Conservation (phyloP, 1,140 invertebrate species). For the Sogatella furcifera region DNA sequence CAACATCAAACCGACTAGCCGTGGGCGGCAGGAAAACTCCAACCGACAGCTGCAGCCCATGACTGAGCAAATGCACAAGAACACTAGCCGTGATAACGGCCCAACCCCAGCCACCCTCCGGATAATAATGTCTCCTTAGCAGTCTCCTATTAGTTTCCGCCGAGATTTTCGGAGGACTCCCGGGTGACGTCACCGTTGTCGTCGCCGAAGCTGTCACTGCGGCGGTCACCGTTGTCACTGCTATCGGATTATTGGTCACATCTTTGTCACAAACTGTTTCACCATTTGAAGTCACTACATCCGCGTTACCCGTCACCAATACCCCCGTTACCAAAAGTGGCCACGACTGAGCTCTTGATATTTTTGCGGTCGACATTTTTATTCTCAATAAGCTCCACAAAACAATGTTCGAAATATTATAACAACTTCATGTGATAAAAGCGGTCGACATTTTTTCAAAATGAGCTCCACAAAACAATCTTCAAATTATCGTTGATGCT, state of each 20-base stretch:
- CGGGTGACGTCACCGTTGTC: not conserved
- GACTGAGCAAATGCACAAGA: slow-evolving; percentile 51
- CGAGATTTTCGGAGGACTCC: slow-evolving; percentile 3
- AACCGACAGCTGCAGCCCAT: slow-evolving; percentile 48
- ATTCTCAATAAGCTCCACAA: not conserved
- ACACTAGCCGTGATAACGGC: slow-evolving; percentile 53
- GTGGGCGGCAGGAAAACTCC: slow-evolving; percentile 25
- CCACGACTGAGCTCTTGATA: slow-evolving; percentile 15
- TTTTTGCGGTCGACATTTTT: not conserved
- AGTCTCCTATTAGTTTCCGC: slow-evolving; percentile 39
- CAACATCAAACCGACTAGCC: slow-evolving; percentile 26
- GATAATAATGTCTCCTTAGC: slow-evolving; percentile 59
- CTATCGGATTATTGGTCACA: not conserved
- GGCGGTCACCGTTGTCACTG: not conserved
- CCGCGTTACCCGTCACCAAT: too few species aligned
- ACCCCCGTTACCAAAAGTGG: slow-evolving; percentile 5
- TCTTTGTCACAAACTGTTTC: too few species aligned
- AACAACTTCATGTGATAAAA: not conserved
- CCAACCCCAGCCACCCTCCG: slow-evolving; percentile 74
- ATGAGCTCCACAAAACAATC: not conserved
- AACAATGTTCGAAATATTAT: not conserved
- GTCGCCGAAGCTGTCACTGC: not conserved
- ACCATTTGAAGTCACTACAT: too few species aligned
- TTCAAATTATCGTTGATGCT: not conserved
- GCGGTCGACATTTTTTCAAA: not conserved